Percentiles rank a stretch among this genome's conserved stretches.
Conservation (phyloP, 2,888 invertebrate species). For the Strigamia transsilvanica region DNA sequence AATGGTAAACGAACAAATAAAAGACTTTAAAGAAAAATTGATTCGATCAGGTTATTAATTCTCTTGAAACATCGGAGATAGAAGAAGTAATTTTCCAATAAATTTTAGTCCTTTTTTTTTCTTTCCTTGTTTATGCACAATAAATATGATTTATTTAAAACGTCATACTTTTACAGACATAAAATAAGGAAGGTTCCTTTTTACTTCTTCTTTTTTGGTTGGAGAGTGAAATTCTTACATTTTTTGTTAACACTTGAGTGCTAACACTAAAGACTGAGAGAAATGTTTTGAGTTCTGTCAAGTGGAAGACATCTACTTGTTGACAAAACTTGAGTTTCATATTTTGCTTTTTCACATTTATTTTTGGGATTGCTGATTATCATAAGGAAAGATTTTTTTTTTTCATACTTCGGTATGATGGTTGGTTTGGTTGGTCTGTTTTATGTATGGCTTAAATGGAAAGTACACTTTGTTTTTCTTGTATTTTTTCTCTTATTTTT, state of each 20-base stretch:
- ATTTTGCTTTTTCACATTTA: not conserved
- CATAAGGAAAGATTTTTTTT: not conserved
- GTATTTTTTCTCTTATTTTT: not conserved
- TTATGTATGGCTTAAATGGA: not conserved
- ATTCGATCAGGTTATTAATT: not conserved
- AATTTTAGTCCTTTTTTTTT: too few relatives aligned
- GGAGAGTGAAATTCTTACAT: not conserved
- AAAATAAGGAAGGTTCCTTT: not conserved
- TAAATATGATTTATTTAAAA: too few relatives aligned
- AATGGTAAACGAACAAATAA: too few relatives aligned
- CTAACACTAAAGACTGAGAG: not conserved
- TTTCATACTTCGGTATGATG: not conserved
- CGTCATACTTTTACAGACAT: not conserved
- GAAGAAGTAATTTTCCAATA: too few relatives aligned
- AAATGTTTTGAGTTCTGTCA: conserved; percentile 14
- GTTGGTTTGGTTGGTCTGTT: not conserved
- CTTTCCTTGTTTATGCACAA: too few relatives aligned
- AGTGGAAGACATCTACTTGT: conserved; percentile 47
- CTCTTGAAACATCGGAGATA: not conserved
- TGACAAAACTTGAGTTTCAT: conserved; percentile 33
- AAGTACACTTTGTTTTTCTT: not conserved
- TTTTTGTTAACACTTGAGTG: conserved; percentile 33
- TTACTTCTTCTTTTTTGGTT: not conserved
- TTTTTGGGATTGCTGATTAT: conserved; percentile 14
- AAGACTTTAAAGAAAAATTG: not conserved